Conservation (phyloP, 2,888 invertebrate species). For the Nebria salina region DNA sequence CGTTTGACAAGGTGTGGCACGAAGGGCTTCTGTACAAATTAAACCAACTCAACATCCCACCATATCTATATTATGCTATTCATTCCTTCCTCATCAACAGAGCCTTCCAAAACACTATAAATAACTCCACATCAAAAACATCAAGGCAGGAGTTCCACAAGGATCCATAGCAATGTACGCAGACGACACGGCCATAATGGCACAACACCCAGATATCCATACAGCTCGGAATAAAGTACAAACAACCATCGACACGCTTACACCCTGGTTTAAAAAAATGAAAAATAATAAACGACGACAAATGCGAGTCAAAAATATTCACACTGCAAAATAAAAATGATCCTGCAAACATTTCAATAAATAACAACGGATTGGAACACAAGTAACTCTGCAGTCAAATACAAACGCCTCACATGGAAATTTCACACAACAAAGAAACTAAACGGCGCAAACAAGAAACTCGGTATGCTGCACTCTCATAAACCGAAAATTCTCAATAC, state of each 20-base stretch:
- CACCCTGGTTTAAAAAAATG: constrained; percentile 6
- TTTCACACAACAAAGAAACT: constrained; percentile 18
- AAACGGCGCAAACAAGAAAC: constrained; percentile 6
- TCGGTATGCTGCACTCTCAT: constrained; percentile 21
- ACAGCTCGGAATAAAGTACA: neutral
- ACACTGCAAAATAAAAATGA: neutral
- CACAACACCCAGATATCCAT: no score
- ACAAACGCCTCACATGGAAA: constrained; percentile 14
- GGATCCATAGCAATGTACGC: neutral
- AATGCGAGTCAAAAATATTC: neutral
- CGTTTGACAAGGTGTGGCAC: no score
- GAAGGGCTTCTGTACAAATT: no score
- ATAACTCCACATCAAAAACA: constrained; percentile 11
- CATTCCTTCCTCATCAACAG: constrained; percentile 7
- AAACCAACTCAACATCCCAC: constrained; percentile 15
- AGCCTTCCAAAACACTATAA: constrained; percentile 11
- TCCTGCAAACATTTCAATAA: neutral
- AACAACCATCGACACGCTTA: constrained; percentile 5
- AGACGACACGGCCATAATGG: constrained; percentile 8
- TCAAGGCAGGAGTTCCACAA: constrained; percentile 19
- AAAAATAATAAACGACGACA: constrained; percentile 7
- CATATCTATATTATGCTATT: constrained; percentile 16
- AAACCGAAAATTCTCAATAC: neutral
- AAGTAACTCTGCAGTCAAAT: constrained; percentile 15
- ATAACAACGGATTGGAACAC: neutral